These are phyloP conservation scores for Drosophila kikkawai DNA, from an alignment of 1,140 invertebrate species.

Conservation along the genomic window DNA sequence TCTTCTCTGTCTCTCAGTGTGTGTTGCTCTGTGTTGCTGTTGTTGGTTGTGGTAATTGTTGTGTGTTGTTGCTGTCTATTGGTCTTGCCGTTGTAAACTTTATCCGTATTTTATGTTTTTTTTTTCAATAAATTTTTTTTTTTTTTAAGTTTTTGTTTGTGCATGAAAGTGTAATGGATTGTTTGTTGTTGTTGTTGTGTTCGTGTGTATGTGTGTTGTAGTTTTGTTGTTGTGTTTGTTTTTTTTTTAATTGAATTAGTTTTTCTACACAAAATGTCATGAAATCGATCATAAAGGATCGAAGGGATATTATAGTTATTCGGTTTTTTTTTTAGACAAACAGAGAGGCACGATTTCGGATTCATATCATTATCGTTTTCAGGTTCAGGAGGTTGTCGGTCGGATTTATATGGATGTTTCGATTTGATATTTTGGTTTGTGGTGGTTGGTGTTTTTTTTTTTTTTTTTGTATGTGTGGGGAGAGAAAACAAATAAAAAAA, in stretches of 20 bases:
- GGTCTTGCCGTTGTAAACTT: constrained; percentile 68
- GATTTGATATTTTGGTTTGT: constrained; percentile 45
- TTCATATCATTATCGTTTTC: constrained; percentile 42
- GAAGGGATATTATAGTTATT: constrained; percentile 30
- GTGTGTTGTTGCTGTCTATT: constrained; percentile 64
- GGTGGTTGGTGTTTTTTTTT: constrained; percentile 36
- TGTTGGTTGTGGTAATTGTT: constrained; percentile 50
- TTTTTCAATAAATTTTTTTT: constrained; percentile 31
- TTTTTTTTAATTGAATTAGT: constrained; percentile 67
- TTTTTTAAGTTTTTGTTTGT: constrained; percentile 25
- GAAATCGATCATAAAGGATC: constrained; percentile 45
- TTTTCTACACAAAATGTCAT: constrained; percentile 74
- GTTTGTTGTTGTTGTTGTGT: constrained; percentile 46
- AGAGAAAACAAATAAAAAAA: constrained; percentile 81
- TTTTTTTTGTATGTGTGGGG: constrained; percentile 69
- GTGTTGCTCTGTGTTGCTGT: constrained; percentile 21
- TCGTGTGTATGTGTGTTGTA: constrained; percentile 52
- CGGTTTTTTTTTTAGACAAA: constrained; percentile 4
- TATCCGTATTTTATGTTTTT: constrained; percentile 54
- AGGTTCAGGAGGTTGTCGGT: constrained; percentile 59
- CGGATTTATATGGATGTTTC: constrained; percentile 54
- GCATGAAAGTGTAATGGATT: constrained; percentile 66
- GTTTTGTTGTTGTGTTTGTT: constrained; percentile 27
- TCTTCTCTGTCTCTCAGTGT: constrained; percentile 46
- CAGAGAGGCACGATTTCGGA: constrained; percentile 34